Base-by-base conservation (phyloP, 2,797 vertebrate species). In the Avahi laniger region DNA sequence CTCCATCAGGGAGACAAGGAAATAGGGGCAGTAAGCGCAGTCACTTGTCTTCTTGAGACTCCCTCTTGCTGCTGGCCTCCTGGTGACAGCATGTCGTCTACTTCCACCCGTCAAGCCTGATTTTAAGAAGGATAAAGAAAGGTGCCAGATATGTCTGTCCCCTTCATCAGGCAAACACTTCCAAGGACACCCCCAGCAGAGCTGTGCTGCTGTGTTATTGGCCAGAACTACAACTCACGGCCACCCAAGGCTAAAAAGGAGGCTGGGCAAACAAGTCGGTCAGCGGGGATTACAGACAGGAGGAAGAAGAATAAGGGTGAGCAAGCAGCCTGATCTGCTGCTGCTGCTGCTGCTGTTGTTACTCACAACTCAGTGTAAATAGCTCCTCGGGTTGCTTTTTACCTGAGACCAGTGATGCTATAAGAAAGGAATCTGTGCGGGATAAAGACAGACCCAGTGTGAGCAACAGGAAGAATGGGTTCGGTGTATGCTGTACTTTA, bases 301-400 rank as follows among this genome's bases (percentile, higher is more conserved):
- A 59, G 86, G 67, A 80, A 48, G 59, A 50, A 67, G 22, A 48
- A 52, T 35, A 0, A 0, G 5, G 17, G 35, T 2, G 3, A 43
- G 70, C 4, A 0, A 13, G 67, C 15, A 1, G 0, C 15, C 2
- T 0, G 0, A 17, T 4, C 12, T 30, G 10, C 3, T 7, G 28
- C 33, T 9, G 5, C 41, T 22, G 1, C 3, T 9, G 5, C 41
- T 22, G 1, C 3, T 9, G 28, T 1, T 12, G 1, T 33, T 24
- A 1, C 38, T 76, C 81, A 28, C 43, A 61, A 43, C 14, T 50
- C 24, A 22, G 84, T 38, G 57, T 28, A n/a, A 86, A 57, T 15
- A 57, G 15, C 38, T 33, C 38, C 4, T 10, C 35, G 0, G 11
- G 18, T 41, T 20, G 57, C 59, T 26, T 79, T 75, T 86, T 33